Conservation (phyloP, 1,140 invertebrate species). For the Scaptomyza graminum region DNA sequence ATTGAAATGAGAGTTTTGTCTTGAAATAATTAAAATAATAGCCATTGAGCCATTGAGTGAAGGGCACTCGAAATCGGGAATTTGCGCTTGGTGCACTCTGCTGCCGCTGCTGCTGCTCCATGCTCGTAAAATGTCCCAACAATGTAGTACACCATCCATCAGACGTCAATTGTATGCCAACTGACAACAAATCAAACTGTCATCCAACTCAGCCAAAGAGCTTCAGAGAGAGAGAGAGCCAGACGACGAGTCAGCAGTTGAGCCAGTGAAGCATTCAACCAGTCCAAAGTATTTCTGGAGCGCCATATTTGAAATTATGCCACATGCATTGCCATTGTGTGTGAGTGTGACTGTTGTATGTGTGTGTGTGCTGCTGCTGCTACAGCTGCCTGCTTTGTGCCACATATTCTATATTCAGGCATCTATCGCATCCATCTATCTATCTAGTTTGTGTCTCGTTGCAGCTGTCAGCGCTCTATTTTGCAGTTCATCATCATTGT, state of each 20-base stretch:
- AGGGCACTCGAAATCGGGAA: slow-evolving; percentile 22
- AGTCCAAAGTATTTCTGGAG: slow-evolving; percentile 74
- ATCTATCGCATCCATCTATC: slow-evolving; percentile 49
- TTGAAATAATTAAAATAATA: slow-evolving; percentile 55
- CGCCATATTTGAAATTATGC: slow-evolving; percentile 81
- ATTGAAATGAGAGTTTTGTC: slow-evolving; percentile 18
- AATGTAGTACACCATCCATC: slow-evolving; percentile 82
- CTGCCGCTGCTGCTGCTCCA: too few relatives aligned
- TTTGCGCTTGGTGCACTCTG: slow-evolving; percentile 21
- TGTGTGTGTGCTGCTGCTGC: background rate
- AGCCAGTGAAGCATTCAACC: slow-evolving; percentile 67
- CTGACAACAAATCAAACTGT: slow-evolving; percentile 82
- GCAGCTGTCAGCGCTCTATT: slow-evolving; percentile 80
- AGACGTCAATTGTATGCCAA: slow-evolving; percentile 80
- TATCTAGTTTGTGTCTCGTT: slow-evolving; percentile 69
- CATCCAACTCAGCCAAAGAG: slow-evolving; percentile 49
- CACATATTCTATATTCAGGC: slow-evolving; percentile 50
- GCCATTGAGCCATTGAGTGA: slow-evolving; percentile 16
- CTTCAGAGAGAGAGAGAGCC: too few relatives aligned
- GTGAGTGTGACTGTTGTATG: slow-evolving; percentile 14
- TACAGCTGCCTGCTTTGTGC: slow-evolving; percentile 30
- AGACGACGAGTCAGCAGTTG: slow-evolving; percentile 52
- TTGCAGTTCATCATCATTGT: slow-evolving; percentile 82
- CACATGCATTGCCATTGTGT: slow-evolving; percentile 55
- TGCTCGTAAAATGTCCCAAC: slow-evolving; percentile 68